Base-by-base conservation (phyloP, 2,797 vertebrate genomes). In the Rhynchotus rufescens region DNA sequence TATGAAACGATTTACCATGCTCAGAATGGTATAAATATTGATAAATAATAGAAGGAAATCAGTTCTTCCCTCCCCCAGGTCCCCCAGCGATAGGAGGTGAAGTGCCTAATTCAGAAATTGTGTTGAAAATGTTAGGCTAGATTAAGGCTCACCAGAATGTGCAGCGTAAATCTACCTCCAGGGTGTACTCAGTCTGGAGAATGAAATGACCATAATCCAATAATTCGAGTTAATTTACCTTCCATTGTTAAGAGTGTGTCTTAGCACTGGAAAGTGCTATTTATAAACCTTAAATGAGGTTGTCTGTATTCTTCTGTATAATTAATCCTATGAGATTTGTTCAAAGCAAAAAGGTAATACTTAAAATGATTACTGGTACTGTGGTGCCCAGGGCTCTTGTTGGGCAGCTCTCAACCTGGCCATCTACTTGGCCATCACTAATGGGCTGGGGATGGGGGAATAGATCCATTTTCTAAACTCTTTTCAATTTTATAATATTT, bases 211-310 rank as follows among this genome's bases (percentile, higher is more conserved):
- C 3, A 1, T 84, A 91, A 88, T 92, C 47, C 61, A 91, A 51
- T 88, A 88, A 92, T 91, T 77, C 20, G 84, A 40, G 77, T 92
- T 89, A 71, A 88, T 89, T 84, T 79, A 77, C 83, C 78, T 88
- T 84, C 65, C 30, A 19, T 36, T 79, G 47, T 80, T 78, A 89
- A 90, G 23, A 2, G 2, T 34, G 26, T 40, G 30, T 66, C 14
- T 89, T 92, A 91, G 71, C 38, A 30, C 10, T 42, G 32, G 17
- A 40, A 84, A 54, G 34, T 36, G 22, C 67, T 68, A 61, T 93
- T 87, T 82, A 72, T 77, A 89, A 74, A 61, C 22, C 57, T 88
- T 91, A 80, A 91, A 93, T 73, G 79, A 64, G 85, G 74, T 91
- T 81, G 57, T 68, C 36, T 81, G 86, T 72, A 38, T 81, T 92